Evolutionary conservation across 2,113 vertebrate species (phyloP).

Genomic region (Tragelaphus buxtoni): DNA sequence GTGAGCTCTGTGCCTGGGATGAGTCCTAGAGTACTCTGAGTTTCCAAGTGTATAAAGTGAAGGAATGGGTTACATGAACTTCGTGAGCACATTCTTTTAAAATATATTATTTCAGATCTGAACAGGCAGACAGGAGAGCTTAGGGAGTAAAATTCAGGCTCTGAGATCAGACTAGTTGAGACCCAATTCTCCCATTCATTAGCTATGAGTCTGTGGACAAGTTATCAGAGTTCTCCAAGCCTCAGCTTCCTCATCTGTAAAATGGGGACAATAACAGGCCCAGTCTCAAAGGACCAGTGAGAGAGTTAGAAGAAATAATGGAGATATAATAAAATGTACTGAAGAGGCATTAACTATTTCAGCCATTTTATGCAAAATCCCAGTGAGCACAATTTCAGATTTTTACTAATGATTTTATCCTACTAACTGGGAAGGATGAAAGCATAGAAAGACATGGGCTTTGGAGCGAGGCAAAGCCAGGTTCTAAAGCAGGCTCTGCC

Average conservation of each 20-base stretch:
- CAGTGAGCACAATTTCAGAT: neutral
- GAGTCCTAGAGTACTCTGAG: neutral
- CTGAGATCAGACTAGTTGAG: neutral
- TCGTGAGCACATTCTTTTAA: neutral
- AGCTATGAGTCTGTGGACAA: neutral
- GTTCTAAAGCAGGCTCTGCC: neutral
- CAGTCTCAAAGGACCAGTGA: neutral
- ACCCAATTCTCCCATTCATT: neutral
- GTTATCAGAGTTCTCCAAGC: neutral
- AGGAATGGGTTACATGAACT: neutral
- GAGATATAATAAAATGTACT: neutral
- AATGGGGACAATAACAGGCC: neutral
- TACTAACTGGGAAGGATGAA: neutral
- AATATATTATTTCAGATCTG: neutral
- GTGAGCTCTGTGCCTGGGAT: neutral
- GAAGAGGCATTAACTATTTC: neutral
- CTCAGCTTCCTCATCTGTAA: neutral
- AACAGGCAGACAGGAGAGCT: neutral
- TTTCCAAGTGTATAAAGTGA: neutral
- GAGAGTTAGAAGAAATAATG: neutral
- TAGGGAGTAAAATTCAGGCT: neutral
- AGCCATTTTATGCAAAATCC: neutral
- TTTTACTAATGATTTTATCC: neutral
- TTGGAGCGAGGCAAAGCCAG: neutral
- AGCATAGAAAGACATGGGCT: neutral